phyloP scores from a whole-genome alignment of 2,888 invertebrate species.

The Aplocera efformata region DNA sequence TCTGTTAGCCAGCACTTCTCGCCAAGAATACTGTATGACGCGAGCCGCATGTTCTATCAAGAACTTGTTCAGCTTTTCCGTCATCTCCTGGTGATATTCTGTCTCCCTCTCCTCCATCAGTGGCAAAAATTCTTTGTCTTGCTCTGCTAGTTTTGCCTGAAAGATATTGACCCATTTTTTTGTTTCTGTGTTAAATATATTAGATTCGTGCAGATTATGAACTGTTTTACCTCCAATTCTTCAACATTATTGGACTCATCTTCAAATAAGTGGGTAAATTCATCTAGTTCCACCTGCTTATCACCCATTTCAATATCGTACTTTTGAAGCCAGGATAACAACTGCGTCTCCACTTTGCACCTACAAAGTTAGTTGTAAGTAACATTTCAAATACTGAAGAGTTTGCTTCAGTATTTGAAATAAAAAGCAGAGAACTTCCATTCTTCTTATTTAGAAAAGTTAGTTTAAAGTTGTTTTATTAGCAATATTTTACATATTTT shows the following conservation, averaged over 20 bases:
- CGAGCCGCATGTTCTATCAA: conserved; percentile 62
- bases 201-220: not conserved
- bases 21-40: conserved; percentile 66
- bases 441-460: too few relatives aligned
- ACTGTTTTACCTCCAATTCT: conserved; percentile 57
- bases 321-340: conserved; percentile 79
- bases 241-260: conserved; percentile 66
- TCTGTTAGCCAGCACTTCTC: conserved; percentile 57
- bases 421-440: too few relatives aligned
- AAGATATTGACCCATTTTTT: conserved; percentile 1
- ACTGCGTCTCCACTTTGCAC: conserved; percentile 79
- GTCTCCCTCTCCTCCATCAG: conserved; percentile 80
- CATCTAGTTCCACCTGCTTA: conserved; percentile 77
- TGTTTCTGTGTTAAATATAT: not conserved
- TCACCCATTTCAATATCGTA: conserved; percentile 82
- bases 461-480: too few relatives aligned
- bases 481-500: too few relatives aligned
- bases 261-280: conserved; percentile 69
- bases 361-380: conserved; percentile 25
- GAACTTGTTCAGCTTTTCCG: conserved; percentile 72
- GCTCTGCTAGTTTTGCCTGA: conserved; percentile 70
- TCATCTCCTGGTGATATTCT: conserved; percentile 77
- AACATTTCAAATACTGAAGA: too few relatives aligned
- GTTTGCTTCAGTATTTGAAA: too few relatives aligned
- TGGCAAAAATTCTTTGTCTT: conserved; percentile 75